Evolutionary conservation across 2,888 invertebrate genomes (phyloP).

Genomic region (Bombyx huttoni): DNA sequence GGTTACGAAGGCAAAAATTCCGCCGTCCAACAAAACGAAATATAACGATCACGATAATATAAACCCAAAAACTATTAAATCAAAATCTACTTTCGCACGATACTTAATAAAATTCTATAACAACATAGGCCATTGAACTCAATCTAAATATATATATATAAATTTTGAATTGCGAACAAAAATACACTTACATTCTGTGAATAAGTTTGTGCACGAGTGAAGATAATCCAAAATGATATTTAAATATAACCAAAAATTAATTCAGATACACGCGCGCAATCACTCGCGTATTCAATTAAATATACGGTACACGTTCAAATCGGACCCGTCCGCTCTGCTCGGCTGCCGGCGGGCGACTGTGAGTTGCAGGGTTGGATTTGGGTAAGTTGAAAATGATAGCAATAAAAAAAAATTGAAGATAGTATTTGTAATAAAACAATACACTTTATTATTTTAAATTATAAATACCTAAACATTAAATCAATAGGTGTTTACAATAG

Average conservation of each 20-base stretch:
- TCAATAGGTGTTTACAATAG: too few species aligned
- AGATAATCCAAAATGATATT: constrained; percentile 11
- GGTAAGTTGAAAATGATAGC: too few species aligned
- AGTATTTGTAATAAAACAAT: too few species aligned
- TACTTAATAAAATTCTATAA: background rate
- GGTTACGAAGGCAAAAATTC: too few species aligned
- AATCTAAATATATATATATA: background rate
- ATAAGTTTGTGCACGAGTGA: constrained; percentile 3
- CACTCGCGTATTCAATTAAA: constrained; percentile 21
- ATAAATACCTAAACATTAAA: too few species aligned
- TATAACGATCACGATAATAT: too few species aligned
- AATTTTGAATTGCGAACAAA: background rate
- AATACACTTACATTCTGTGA: background rate
- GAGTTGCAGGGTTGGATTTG: too few species aligned
- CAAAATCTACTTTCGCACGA: background rate
- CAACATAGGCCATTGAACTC: background rate
- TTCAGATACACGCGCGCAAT: constrained; percentile 12
- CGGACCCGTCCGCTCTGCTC: constrained; percentile 19
- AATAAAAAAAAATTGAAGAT: too few species aligned
- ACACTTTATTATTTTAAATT: too few species aligned
- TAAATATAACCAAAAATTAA: constrained; percentile 8
- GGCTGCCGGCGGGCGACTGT: constrained; percentile 17
- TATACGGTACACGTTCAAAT: background rate
- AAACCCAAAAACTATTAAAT: too few species aligned
- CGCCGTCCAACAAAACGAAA: too few species aligned